Evolutionary conservation across 2,888 invertebrate genomes (phyloP), one percentile per base, ranked within the genome.

Genomic region (Chironomus riparius): DNA sequence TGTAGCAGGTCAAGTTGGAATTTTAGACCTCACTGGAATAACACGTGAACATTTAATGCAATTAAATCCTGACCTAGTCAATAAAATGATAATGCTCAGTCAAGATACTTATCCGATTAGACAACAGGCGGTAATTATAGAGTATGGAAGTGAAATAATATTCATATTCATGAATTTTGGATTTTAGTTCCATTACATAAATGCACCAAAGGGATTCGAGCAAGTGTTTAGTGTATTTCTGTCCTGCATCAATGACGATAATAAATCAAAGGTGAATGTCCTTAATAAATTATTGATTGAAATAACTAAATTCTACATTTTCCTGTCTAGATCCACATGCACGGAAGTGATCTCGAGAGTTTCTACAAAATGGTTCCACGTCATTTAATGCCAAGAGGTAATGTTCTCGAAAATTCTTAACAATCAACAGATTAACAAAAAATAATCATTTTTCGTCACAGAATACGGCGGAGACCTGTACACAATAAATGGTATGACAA

Each of bases 31-130:
- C 79, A 80, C 84, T 77, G 84, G 84, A 68, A 82, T 86, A 13
- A 85, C 85, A 4, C 79, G 87, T 48, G 83, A 81, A 56, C 85
- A 87, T 76, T 79, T 87, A 7, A 83, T 84, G 61, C 86, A 86
- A 78, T 85, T 86, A 82, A 86, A 87, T 0, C 87, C 87, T 38
- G 81, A 85, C 0, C 77, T 87, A 28, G 85, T 86, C 6, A 88
- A 87, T 80, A 88, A 88, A 79, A 82, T 83, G 4, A 83, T 85
- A 75, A 82, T 83, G 0, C 82, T 83, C 78, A 82, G 85, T 61
- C 85, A 88, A 81, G 87, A 87, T 75, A 87, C 85, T 1, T 84
- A 87, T 70, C 88, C 89, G 0, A 81, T 86, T 13, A 83, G 88
- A 68, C 84, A 87, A 13, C 86, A 86, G 78, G 85, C 84, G 24